phyloP scores from a whole-genome alignment of 2,888 invertebrate species.

The Eretmocerus hayati region DNA sequence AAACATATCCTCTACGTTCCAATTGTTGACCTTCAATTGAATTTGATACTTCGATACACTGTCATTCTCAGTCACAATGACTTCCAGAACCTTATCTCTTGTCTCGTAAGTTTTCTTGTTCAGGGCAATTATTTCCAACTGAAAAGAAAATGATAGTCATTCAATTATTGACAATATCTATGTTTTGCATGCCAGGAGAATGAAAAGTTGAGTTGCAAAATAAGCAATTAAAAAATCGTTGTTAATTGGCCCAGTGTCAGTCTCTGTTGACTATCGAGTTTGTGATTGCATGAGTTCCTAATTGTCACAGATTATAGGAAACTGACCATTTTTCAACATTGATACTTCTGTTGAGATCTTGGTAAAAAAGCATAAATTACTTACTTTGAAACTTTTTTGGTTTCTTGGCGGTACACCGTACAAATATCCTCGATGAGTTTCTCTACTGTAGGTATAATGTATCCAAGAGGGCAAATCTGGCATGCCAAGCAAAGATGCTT shows the following conservation, averaged over 20 bases:
- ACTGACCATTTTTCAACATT: background rate
- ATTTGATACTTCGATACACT: constrained; percentile 68
- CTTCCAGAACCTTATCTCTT: constrained; percentile 55
- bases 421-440: constrained; percentile 70
- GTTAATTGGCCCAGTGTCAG: too few relatives aligned
- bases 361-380: constrained; percentile 2
- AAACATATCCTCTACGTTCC: constrained; percentile 82
- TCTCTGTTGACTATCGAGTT: too few relatives aligned
- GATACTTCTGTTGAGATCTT: too few relatives aligned
- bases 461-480: constrained; percentile 86
- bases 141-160: constrained; percentile 18
- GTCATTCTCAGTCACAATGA: constrained; percentile 60
- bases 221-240: too few relatives aligned
- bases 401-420: constrained; percentile 76
- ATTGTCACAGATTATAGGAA: background rate
- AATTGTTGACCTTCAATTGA: constrained; percentile 81
- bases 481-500: constrained; percentile 63
- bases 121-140: constrained; percentile 69
- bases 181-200: background rate
- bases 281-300: background rate
- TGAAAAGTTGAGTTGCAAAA: too few relatives aligned
- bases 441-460: constrained; percentile 73
- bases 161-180: background rate
- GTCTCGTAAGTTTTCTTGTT: constrained; percentile 75
- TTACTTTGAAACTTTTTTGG: constrained; percentile 49